Evolutionary conservation across 2,797 vertebrate genomes (phyloP).

Genomic region (Melanotaenia boesemani): DNA sequence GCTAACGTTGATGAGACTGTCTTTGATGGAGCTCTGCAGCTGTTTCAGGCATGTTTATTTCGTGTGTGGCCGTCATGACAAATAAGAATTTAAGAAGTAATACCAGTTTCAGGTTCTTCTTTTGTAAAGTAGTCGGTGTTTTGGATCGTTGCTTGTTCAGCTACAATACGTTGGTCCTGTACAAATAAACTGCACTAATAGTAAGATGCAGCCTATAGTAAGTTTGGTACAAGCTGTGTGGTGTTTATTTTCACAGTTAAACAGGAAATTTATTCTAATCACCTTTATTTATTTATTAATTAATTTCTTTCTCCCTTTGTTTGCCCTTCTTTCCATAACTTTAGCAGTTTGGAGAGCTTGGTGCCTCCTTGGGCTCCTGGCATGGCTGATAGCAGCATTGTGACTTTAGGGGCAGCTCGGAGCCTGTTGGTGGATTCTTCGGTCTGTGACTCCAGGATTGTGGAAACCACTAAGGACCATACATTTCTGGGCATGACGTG

Average conservation of each 20-base stretch:
- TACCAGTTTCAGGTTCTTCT: neutral
- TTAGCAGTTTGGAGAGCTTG: neutral
- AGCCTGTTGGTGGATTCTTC: slow-evolving; percentile 93
- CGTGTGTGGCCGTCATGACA: neutral
- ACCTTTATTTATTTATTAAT: no score
- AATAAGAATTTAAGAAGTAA: neutral
- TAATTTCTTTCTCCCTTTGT: slow-evolving; percentile 15
- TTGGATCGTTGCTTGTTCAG: neutral
- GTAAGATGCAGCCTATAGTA: neutral
- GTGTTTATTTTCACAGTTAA: no score
- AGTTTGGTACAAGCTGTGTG: slow-evolving; percentile 2
- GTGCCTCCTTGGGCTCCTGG: slow-evolving; percentile 50
- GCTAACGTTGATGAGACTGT: slow-evolving; percentile 3
- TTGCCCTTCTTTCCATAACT: neutral
- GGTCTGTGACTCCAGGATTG: slow-evolving; percentile 90
- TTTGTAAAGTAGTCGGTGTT: no score
- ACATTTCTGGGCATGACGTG: slow-evolving; percentile 75
- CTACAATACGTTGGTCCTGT: neutral
- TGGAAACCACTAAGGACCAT: slow-evolving; percentile 90
- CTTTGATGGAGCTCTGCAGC: neutral
- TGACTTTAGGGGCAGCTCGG: slow-evolving; percentile 83
- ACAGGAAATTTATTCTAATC: no score
- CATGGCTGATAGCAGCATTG: slow-evolving; percentile 92
- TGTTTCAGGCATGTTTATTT: neutral
- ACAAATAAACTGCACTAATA: neutral